phyloP scores from a whole-genome alignment of 2,888 invertebrate species.

The Mesorhabditis sp. region DNA sequence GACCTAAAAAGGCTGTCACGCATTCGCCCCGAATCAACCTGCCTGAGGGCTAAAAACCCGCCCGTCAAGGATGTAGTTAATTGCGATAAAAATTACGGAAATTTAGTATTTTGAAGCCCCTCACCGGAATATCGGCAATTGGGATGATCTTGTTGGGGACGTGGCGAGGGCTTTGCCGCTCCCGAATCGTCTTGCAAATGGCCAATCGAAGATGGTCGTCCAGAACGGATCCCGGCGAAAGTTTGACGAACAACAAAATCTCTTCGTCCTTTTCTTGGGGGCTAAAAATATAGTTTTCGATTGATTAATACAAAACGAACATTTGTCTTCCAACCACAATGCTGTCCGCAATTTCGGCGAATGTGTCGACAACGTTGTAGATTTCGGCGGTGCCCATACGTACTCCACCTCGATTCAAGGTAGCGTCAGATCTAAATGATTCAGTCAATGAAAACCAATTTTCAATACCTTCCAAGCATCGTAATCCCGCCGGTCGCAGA shows the following conservation, averaged over 20 bases:
- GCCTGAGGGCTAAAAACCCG: too few species aligned
- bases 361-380: slow-evolving; percentile 64
- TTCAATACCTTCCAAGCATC: slow-evolving; percentile 63
- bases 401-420: slow-evolving; percentile 66
- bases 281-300: slow-evolving; percentile 19
- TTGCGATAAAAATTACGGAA: too few species aligned
- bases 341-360: slow-evolving; percentile 64
- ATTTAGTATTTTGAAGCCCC: slow-evolving; percentile 5
- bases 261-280: slow-evolving; percentile 62
- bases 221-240: slow-evolving; percentile 57
- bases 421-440: slow-evolving; percentile 62
- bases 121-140: slow-evolving; percentile 62
- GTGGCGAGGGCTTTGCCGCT: slow-evolving; percentile 62
- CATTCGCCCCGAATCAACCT: too few species aligned
- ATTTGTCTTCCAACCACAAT: slow-evolving; percentile 64
- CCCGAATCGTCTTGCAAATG: slow-evolving; percentile 61
- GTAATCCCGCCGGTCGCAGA: slow-evolving; percentile 63
- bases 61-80: neutral
- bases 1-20: too few species aligned
- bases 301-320: slow-evolving; percentile 16
- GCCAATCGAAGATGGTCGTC: slow-evolving; percentile 59
- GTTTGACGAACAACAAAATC: slow-evolving; percentile 65
- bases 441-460: neutral
- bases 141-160: slow-evolving; percentile 64
- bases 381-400: slow-evolving; percentile 68